Evolutionary conservation across 2,797 vertebrate genomes (phyloP).

Genomic region (Monodelphis domestica): DNA sequence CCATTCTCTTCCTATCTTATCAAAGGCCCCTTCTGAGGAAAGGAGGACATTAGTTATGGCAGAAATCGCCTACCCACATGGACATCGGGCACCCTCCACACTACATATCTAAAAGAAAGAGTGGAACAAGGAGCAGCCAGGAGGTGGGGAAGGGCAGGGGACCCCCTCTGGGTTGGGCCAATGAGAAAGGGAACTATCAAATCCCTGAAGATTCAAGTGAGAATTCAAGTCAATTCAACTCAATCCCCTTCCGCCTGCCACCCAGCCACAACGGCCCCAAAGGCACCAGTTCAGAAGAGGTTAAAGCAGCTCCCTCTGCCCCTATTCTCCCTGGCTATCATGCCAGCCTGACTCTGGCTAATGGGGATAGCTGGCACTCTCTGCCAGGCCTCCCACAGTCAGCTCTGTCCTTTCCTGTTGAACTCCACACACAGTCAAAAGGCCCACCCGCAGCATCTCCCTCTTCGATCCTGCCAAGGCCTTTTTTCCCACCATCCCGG

Average conservation of each 20-base stretch:
- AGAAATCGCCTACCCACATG: neutral
- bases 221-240: neutral
- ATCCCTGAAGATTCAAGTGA: slow-evolving; percentile 5
- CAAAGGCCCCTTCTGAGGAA: slow-evolving; percentile 8
- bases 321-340: slow-evolving; percentile 39
- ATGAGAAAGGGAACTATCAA: neutral
- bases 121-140: neutral
- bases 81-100: slow-evolving; percentile 44
- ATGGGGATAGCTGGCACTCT: slow-evolving; percentile 46
- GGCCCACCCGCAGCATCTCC: slow-evolving; percentile 65
- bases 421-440: slow-evolving; percentile 53
- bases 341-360: slow-evolving; percentile 57
- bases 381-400: slow-evolving; percentile 57
- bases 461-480: slow-evolving; percentile 65
- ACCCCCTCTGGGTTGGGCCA: neutral
- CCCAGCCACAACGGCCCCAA: neutral
- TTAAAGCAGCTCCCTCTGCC: slow-evolving; percentile 49
- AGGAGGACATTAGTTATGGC: neutral
- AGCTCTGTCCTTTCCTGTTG: slow-evolving; percentile 48
- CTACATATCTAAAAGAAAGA: slow-evolving; percentile 28
- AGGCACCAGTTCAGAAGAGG: slow-evolving; percentile 29
- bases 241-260: neutral
- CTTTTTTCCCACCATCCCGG: slow-evolving; percentile 71
- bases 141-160: slow-evolving; percentile 9
- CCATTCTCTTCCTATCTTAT: neutral